Evolutionary conservation across 2,888 invertebrate genomes (phyloP).

Genomic region (Geophilus truncorum): DNA sequence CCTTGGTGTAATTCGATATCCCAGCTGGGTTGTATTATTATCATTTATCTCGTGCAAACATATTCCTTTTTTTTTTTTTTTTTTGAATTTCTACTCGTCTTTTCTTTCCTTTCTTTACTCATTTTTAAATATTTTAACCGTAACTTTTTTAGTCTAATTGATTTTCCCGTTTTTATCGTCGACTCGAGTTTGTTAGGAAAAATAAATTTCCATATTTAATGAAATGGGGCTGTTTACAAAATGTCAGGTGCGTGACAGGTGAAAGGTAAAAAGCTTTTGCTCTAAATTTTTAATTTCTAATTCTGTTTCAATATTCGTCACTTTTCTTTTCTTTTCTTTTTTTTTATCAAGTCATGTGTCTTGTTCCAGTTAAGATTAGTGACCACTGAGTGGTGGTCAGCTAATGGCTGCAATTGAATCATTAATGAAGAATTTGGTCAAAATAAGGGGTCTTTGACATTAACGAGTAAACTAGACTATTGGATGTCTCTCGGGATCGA

Average conservation of each 20-base stretch:
- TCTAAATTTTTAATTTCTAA: neutral
- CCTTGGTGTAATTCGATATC: neutral
- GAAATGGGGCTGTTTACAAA: constrained; percentile 9
- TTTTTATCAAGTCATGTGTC: neutral
- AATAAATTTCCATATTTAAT: constrained; percentile 19
- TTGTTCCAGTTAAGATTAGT: neutral
- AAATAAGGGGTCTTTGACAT: neutral
- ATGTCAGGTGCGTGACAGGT: constrained; percentile 14
- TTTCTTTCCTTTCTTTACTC: too few relatives aligned
- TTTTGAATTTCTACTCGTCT: neutral
- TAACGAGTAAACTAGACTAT: neutral
- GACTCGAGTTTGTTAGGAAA: neutral
- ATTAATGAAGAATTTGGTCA: constrained; percentile 17
- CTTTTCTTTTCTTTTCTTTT: neutral
- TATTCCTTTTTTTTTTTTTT: neutral
- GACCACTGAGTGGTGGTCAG: constrained; percentile 24
- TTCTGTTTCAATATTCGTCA: neutral
- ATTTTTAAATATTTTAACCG: neutral
- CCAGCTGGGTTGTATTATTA: constrained; percentile 9
- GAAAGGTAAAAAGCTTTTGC: neutral
- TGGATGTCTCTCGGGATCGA: neutral
- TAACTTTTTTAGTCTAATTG: neutral
- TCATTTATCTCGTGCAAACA: neutral
- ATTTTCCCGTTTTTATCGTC: neutral
- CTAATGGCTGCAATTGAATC: constrained; percentile 19